These are phyloP conservation scores for Oreochromis aureus DNA, from an alignment of 2,113 vertebrate species.

Conservation along the genomic window DNA sequence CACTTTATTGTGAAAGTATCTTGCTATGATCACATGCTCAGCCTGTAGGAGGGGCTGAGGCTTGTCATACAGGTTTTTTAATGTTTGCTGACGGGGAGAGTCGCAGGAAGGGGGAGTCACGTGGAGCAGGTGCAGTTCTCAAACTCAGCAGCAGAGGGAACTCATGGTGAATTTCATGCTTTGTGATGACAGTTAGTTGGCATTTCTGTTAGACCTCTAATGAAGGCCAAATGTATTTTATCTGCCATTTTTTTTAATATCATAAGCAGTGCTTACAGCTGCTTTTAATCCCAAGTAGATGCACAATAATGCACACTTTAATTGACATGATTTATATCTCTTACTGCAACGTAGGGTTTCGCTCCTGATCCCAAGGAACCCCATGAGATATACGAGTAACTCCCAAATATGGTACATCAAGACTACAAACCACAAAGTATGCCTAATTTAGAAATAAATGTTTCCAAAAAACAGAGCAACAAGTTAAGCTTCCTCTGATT, in stretches of 20 bases:
- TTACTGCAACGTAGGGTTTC: background rate
- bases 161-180: background rate
- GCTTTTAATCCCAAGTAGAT: background rate
- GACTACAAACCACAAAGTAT: background rate
- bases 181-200: background rate
- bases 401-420: background rate
- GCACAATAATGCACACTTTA: background rate
- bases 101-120: background rate
- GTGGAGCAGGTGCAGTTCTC: background rate
- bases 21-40: constrained; percentile 47
- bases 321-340: background rate
- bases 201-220: background rate
- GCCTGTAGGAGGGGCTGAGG: constrained; percentile 21
- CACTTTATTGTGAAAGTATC: constrained; percentile 46
- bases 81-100: constrained; percentile 34
- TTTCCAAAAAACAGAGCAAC: background rate
- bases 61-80: constrained; percentile 49
- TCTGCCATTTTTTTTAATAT: accelerated
- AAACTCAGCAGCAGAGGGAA: constrained; percentile 37
- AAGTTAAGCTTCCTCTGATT: background rate
- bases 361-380: background rate
- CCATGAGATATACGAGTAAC: background rate
- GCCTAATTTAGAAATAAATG: background rate
- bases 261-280: background rate
- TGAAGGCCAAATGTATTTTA: background rate